These are phyloP conservation scores for Diplodus sargus DNA, from an alignment of 2,797 vertebrate species.

Conservation along the genomic window DNA sequence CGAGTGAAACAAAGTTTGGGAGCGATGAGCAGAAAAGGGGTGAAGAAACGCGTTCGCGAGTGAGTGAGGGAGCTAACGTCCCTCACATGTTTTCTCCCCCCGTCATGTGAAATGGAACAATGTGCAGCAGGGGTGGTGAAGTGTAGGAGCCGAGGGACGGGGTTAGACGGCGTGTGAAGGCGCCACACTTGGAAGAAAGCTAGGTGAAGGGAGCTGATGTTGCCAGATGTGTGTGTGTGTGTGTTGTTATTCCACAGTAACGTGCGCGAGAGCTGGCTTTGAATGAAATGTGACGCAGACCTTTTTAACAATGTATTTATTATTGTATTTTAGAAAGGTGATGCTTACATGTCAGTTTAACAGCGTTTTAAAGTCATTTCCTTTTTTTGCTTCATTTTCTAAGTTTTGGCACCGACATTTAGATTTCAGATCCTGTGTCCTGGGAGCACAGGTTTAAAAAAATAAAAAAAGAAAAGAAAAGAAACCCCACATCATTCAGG, in stretches of 20 bases:
- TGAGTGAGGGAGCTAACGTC: slow-evolving; percentile 55
- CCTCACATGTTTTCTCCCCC: slow-evolving; percentile 63
- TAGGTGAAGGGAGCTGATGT: slow-evolving; percentile 71
- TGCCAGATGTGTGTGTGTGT: slow-evolving; percentile 74
- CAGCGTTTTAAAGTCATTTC: not conserved
- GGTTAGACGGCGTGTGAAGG: slow-evolving; percentile 8
- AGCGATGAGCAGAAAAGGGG: slow-evolving; percentile 38
- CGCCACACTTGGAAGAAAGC: not conserved
- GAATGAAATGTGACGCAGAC: slow-evolving; percentile 63
- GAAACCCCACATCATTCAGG: too few species aligned
- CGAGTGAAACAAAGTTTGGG: slow-evolving; percentile 35
- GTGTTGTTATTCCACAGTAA: slow-evolving; percentile 28
- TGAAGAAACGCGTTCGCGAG: slow-evolving; percentile 56
- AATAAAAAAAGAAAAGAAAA: not conserved
- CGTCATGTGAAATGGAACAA: slow-evolving; percentile 38
- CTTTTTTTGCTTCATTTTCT: not conserved
- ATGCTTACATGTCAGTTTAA: slow-evolving; percentile 25
- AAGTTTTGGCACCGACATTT: not conserved
- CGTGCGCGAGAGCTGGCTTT: slow-evolving; percentile 46
- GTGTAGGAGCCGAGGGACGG: not conserved
- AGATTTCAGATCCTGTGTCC: not conserved
- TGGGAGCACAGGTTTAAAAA: not conserved
- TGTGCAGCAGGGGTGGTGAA: slow-evolving; percentile 31
- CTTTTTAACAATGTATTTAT: not conserved
- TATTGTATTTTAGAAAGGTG: not conserved